Evolutionary conservation across 2,113 vertebrate species (phyloP).

Genomic region (Peromyscus polionotus): DNA sequence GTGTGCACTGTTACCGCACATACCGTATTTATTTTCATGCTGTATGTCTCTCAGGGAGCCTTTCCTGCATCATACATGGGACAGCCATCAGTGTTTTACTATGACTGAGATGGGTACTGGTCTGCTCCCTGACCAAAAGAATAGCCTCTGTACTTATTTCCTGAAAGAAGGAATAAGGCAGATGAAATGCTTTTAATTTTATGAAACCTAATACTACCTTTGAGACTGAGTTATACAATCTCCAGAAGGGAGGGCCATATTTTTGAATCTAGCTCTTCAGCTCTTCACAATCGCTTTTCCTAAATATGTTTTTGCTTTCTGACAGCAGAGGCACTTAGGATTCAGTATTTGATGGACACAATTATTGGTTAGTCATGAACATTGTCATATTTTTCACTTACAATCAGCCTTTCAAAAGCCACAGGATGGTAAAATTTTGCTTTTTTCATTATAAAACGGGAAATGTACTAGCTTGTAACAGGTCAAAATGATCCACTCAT

Average conservation of each 20-base stretch:
- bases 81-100: background rate
- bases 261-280: constrained; percentile 42
- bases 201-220: constrained; percentile 41
- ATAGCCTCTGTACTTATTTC: constrained; percentile 14
- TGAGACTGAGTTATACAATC: background rate
- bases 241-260: background rate
- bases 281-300: constrained; percentile 9
- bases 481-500: constrained; percentile 57
- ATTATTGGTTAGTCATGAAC: constrained; percentile 60
- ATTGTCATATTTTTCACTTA: constrained; percentile 69
- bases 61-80: constrained; percentile 24
- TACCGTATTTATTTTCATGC: background rate
- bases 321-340: constrained; percentile 56
- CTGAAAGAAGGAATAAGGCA: background rate
- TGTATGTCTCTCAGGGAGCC: constrained; percentile 4
- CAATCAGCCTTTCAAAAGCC: constrained; percentile 1
- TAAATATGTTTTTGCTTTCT: constrained; percentile 54
- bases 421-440: constrained; percentile 68
- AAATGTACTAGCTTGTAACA: constrained; percentile 59
- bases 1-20: background rate
- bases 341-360: constrained; percentile 72
- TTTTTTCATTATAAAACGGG: constrained; percentile 61
- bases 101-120: background rate
- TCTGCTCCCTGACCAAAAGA: constrained; percentile 16
- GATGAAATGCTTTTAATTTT: constrained; percentile 51